phyloP scores from a whole-genome alignment of 2,797 vertebrate species.

The Rhynchonycteris naso region DNA sequence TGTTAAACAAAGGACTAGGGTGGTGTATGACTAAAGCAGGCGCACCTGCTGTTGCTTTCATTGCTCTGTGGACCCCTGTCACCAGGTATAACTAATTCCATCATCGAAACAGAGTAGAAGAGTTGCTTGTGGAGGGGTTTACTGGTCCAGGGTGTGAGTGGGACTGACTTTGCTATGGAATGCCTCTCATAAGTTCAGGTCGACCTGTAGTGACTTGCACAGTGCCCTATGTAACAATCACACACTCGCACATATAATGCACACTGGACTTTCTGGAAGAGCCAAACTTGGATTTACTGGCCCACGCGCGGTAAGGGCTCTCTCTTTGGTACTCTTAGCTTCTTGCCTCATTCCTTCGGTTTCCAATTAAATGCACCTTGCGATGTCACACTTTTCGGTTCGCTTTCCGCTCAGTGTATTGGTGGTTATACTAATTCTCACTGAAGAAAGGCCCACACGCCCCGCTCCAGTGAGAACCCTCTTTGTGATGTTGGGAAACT shows the following conservation, averaged over 20 bases:
- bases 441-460: neutral
- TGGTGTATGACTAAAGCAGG: neutral
- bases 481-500: neutral
- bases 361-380: neutral
- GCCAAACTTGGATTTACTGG: neutral
- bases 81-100: neutral
- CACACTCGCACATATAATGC: neutral
- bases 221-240: neutral
- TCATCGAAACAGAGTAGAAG: neutral
- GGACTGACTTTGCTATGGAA: neutral
- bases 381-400: neutral
- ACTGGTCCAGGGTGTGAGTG: neutral
- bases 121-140: neutral
- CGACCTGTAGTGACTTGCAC: neutral
- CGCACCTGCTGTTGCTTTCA: neutral
- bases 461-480: neutral
- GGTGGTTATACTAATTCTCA: neutral
- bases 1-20: neutral
- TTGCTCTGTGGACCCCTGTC: neutral
- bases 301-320: neutral
- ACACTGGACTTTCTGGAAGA: neutral
- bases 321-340: neutral
- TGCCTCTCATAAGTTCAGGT: neutral
- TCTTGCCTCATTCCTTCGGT: slow-evolving; percentile 8
- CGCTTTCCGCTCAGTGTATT: neutral